Evolutionary conservation across 2,113 vertebrate genomes (phyloP).

Genomic region (Scophthalmus maximus): DNA sequence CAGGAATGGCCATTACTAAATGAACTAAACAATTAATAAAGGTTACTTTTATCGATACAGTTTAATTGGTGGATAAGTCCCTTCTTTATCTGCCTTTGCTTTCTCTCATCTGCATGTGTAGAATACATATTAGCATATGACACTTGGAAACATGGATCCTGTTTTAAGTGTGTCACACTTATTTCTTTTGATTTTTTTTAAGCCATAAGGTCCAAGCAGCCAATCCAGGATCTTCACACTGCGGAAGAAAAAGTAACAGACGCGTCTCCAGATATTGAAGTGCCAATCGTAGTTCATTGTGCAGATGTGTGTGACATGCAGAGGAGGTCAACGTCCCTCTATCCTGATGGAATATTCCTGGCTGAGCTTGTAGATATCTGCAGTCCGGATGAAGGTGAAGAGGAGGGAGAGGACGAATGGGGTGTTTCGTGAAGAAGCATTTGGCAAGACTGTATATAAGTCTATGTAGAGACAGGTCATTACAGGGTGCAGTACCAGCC

Average conservation of each 20-base stretch:
- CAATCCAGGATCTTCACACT: conserved; percentile 46
- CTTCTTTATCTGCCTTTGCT: neutral
- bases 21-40: neutral
- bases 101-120: neutral
- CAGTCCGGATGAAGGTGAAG: conserved; percentile 67
- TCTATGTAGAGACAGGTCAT: neutral
- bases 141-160: neutral
- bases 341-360: conserved; percentile 53
- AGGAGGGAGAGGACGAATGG: conserved; percentile 25
- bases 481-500: neutral
- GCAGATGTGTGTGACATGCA: conserved; percentile 15
- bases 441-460: neutral
- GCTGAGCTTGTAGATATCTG: conserved; percentile 55
- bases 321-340: neutral
- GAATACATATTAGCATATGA: neutral
- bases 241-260: conserved; percentile 15
- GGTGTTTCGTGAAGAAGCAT: neutral
- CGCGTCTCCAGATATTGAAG: neutral
- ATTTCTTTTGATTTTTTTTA: conserved; percentile 18
- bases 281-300: neutral
- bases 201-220: conserved; percentile 69
- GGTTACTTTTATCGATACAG: neutral
- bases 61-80: conserved; percentile 4
- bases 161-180: neutral
- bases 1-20: conserved; percentile 1